phyloP scores from a whole-genome alignment of 2,797 vertebrate species.

The Prionace glauca region DNA sequence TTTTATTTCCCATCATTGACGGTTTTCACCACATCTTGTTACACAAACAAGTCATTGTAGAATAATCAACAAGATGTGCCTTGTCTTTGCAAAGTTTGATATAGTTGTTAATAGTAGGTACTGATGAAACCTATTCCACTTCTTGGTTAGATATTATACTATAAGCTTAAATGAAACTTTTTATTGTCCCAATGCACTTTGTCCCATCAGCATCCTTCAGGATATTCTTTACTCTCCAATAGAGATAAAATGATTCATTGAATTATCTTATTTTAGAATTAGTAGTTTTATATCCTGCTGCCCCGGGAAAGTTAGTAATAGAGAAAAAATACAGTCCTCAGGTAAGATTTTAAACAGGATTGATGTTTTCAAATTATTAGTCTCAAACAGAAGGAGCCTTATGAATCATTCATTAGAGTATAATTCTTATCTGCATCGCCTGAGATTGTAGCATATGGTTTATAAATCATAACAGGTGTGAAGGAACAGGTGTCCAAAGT shows the following conservation, averaged over 20 bases:
- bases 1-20: neutral
- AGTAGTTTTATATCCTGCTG: slow-evolving; percentile 42
- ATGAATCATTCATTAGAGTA: slow-evolving; percentile 63
- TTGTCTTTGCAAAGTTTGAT: neutral
- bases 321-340: slow-evolving; percentile 41
- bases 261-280: slow-evolving; percentile 40
- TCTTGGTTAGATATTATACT: neutral
- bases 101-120: neutral
- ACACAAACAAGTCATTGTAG: neutral
- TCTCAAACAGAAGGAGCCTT: slow-evolving; percentile 47
- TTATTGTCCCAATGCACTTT: neutral
- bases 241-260: slow-evolving; percentile 3
- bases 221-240: neutral
- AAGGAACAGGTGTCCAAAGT: slow-evolving; percentile 64
- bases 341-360: slow-evolving; percentile 54
- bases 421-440: slow-evolving; percentile 47
- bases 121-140: neutral
- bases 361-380: slow-evolving; percentile 55
- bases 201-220: neutral
- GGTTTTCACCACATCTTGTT: neutral
- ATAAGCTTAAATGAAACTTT: neutral
- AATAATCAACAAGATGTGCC: neutral
- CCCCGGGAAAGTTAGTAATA: slow-evolving; percentile 44
- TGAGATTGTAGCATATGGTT: slow-evolving; percentile 67
- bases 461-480: slow-evolving; percentile 65